These are phyloP conservation scores for Ceyx cyanopectus DNA, from an alignment of 2,113 vertebrate genomes.

Conservation along the genomic window DNA sequence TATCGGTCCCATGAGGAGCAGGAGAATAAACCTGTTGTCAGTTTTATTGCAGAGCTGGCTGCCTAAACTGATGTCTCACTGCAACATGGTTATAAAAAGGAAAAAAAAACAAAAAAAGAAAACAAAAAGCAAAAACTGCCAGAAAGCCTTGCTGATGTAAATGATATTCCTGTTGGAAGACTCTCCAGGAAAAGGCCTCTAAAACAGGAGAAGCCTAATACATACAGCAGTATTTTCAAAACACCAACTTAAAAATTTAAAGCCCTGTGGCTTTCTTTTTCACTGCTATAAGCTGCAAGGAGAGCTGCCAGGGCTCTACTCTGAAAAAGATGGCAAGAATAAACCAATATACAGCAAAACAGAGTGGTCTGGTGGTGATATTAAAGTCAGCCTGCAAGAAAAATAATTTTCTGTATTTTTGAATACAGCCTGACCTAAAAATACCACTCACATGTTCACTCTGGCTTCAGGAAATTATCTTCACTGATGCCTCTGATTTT, in stretches of 20 bases:
- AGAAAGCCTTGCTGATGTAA: conserved; percentile 68
- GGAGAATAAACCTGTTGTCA: conserved; percentile 70
- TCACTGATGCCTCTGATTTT: not conserved
- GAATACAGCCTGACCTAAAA: not conserved
- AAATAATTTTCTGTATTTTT: not conserved
- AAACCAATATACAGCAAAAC: not conserved
- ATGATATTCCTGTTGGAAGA: conserved; percentile 70
- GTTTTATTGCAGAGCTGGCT: conserved; percentile 69
- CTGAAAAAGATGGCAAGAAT: not conserved
- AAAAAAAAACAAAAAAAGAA: not conserved
- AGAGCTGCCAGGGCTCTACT: not conserved
- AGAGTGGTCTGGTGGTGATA: not conserved
- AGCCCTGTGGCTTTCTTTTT: not conserved
- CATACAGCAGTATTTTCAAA: conserved; percentile 69
- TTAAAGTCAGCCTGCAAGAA: not conserved
- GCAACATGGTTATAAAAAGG: conserved; percentile 64
- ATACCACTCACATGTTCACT: not conserved
- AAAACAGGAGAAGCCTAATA: conserved; percentile 61
- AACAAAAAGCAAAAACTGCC: conserved; percentile 54
- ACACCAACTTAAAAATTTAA: conserved; percentile 63
- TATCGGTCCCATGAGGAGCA: conserved; percentile 61
- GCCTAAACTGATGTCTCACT: conserved; percentile 69
- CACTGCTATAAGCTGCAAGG: not conserved
- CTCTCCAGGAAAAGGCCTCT: conserved; percentile 59
- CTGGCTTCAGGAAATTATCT: not conserved